Base-by-base conservation (phyloP, 2,797 vertebrate species). In the Bovichtus variegatus region DNA sequence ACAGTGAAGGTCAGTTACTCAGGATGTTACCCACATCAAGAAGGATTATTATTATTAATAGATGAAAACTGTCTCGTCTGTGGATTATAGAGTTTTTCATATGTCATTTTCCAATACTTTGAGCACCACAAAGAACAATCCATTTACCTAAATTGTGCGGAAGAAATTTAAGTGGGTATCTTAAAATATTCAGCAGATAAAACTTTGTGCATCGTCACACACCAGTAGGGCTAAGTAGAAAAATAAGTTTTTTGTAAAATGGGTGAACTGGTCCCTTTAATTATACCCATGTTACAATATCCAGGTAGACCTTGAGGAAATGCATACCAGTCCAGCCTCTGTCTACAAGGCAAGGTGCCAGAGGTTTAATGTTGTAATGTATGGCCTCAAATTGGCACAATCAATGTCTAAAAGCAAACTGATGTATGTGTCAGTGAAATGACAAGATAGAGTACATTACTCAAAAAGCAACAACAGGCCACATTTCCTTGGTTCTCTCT, bases 311-410 rank as follows among this genome's bases (percentile, higher is more conserved):
- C 25, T 47, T 27, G 27, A 44, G 31, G 23, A 54, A 64, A 12
- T 43, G 25, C 25, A 59, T n/a, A 47, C 31, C 11, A 64, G 29
- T 47, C 36, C 53, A 46, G 1, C 7, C 25, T 21, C 6, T 15
- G 12, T 57, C 40, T 29, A 11, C 15, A 49, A 69, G 51, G 19
- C 25, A 47, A 67, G 6, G 58, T 6, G 34, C 66, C 58, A 53
- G 16, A 80, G 79, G 47, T 76, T 36, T 8, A 36, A 19, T n/a
- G 71, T 54, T 81, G 57, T 40, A 54, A 73, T 64, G 23, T 31
- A 66, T 44, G 38, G 21, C 61, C 15, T 50, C 15, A 59, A 62
- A 75, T 1, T 25, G 38, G 13, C 21, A 51, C 16, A 63, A 29
- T 41, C 2, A 61, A 44, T 41, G 27, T 12, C 40, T 29, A 19